A percentile compares a stretch with the other conserved stretches of the same genome.
Conservation (phyloP, 2,113 vertebrate species). For the Tretioscincus oriximinensis region DNA sequence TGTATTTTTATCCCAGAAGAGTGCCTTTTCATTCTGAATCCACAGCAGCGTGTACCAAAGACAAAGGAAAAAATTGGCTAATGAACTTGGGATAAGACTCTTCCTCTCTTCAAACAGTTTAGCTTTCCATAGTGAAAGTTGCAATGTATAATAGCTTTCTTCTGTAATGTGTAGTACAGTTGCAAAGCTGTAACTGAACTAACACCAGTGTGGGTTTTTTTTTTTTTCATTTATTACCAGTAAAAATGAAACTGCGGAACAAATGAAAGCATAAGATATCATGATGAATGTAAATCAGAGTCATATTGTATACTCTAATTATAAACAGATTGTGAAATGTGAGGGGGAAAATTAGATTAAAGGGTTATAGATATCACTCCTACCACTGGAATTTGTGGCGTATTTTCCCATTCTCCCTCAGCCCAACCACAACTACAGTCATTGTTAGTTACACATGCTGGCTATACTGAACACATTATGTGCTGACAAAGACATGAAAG, state of each 20-base stretch:
- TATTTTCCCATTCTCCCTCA: conserved; percentile 23
- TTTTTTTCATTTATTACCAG: conserved; percentile 30
- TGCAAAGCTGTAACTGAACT: conserved; percentile 55
- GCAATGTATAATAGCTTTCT: conserved; percentile 57
- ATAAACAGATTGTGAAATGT: conserved; percentile 63
- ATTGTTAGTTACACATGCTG: conserved; percentile 44
- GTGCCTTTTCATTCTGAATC: conserved; percentile 78
- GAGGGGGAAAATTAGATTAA: conserved; percentile 59
- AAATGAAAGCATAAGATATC: conserved; percentile 56
- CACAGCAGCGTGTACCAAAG: conserved; percentile 71
- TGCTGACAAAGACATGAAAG: conserved; percentile 4
- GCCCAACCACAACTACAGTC: conserved; percentile 47
- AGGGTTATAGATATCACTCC: conserved; percentile 61
- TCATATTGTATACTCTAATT: conserved; percentile 61
- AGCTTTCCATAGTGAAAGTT: conserved; percentile 60
- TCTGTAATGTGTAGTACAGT: conserved; percentile 60
- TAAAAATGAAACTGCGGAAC: conserved; percentile 46
- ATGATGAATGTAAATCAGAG: conserved; percentile 66
- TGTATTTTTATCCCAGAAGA: conserved; percentile 75
- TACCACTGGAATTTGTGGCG: conserved; percentile 57
- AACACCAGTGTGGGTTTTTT: conserved; percentile 26
- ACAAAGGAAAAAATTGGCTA: conserved; percentile 70
- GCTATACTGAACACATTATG: conserved; percentile 33
- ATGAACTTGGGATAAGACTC: conserved; percentile 69
- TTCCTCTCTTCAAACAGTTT: conserved; percentile 60